Conservation (phyloP, 1,140 invertebrate species). For the Cydia strobilella region DNA sequence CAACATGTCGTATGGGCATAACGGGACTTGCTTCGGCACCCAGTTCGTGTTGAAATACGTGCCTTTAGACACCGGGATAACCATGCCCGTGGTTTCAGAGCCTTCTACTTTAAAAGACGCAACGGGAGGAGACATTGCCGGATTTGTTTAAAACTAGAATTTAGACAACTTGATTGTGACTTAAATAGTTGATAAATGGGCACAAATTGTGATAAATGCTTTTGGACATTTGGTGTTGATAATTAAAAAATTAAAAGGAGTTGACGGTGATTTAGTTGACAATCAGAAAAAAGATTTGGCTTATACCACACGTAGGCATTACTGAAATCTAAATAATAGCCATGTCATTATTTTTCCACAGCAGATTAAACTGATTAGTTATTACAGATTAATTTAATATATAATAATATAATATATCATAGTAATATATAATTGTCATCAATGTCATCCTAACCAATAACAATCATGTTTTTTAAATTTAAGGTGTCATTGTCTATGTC, state of each 20-base stretch:
- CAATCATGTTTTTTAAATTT: too few species aligned
- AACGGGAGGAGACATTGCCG: background rate
- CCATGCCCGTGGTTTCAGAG: conserved; percentile 55
- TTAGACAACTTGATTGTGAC: background rate
- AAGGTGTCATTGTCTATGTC: too few species aligned
- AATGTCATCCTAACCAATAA: too few species aligned
- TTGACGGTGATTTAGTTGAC: too few species aligned
- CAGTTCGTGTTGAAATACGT: conserved; percentile 68
- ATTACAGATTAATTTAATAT: too few species aligned
- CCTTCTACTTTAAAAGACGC: conserved; percentile 41
- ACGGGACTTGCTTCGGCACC: conserved; percentile 41
- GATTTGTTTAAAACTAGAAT: background rate
- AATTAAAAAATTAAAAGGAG: background rate
- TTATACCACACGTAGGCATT: too few species aligned
- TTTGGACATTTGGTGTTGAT: background rate
- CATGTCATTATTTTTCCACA: too few species aligned
- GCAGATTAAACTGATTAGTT: too few species aligned
- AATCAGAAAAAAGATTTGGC: too few species aligned
- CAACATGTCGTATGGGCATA: conserved; percentile 73
- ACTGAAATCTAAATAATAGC: too few species aligned
- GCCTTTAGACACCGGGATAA: conserved; percentile 63
- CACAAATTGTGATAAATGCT: background rate
- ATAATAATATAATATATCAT: too few species aligned
- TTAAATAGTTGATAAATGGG: background rate
- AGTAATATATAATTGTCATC: too few species aligned